These are phyloP conservation scores for Ligdia adustata DNA, from an alignment of 2,888 invertebrate genomes.

Conservation along the genomic window DNA sequence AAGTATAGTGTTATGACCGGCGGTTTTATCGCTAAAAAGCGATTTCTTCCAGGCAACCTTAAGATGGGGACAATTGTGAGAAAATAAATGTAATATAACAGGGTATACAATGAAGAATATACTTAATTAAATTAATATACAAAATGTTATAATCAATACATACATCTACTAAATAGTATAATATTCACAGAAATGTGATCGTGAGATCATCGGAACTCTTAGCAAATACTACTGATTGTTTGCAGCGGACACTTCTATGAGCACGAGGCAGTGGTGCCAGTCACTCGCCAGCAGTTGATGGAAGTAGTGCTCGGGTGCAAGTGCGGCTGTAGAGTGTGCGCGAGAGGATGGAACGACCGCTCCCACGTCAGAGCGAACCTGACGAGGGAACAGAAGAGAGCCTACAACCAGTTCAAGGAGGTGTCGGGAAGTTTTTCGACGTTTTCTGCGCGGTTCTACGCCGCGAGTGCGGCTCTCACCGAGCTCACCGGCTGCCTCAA, in stretches of 20 bases:
- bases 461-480: not conserved
- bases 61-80: too few species aligned
- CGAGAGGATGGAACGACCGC: conserved; percentile 5
- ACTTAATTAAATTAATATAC: too few species aligned
- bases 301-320: not conserved
- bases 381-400: not conserved
- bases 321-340: conserved; percentile 19
- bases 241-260: conserved; percentile 25
- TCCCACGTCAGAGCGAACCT: not conserved
- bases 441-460: not conserved
- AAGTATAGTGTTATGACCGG: too few species aligned
- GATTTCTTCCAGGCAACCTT: too few species aligned
- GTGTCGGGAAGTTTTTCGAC: not conserved
- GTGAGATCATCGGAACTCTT: not conserved
- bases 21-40: too few species aligned
- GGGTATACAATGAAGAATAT: too few species aligned
- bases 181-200: not conserved
- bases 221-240: not conserved
- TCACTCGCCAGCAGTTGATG: not conserved
- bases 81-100: too few species aligned
- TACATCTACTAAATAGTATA: too few species aligned
- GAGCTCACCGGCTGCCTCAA: not conserved
- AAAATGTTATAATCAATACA: too few species aligned
- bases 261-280: not conserved
- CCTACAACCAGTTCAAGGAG: not conserved